Conservation (phyloP, 2,113 vertebrate species). For the Hemiscyllium ocellatum region DNA sequence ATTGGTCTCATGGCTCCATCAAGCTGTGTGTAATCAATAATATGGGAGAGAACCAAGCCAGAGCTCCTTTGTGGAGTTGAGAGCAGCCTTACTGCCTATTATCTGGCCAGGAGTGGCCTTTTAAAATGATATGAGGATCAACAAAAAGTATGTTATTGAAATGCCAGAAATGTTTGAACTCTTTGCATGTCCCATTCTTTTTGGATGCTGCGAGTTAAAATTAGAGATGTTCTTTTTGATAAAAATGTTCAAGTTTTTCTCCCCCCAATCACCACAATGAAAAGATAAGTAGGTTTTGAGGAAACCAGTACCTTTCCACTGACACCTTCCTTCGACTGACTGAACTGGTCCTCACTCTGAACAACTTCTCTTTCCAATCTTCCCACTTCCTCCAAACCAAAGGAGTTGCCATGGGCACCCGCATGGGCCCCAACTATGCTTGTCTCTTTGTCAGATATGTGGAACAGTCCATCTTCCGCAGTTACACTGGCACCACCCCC, state of each 20-base stretch:
- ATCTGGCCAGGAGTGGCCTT: background rate
- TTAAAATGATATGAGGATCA: background rate
- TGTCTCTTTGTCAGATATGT: no score
- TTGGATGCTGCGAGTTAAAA: background rate
- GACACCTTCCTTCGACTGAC: no score
- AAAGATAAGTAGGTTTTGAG: background rate
- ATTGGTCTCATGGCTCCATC: background rate
- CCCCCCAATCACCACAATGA: background rate
- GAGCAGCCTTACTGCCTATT: background rate
- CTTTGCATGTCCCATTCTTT: background rate
- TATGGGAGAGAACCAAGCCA: background rate
- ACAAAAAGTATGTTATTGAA: background rate
- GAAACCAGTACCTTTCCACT: no score
- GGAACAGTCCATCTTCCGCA: no score
- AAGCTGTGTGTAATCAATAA: background rate
- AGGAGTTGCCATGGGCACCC: no score
- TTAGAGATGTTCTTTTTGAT: background rate
- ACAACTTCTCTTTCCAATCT: no score
- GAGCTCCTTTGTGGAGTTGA: background rate
- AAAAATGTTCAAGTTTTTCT: no score
- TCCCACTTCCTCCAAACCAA: no score
- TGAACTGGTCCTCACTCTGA: no score
- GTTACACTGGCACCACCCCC: no score
- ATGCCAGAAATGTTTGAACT: background rate
- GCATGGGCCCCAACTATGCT: no score